These are phyloP conservation scores for Leptestheria dahalacensis DNA, from an alignment of 1,140 invertebrate species.

Conservation along the genomic window DNA sequence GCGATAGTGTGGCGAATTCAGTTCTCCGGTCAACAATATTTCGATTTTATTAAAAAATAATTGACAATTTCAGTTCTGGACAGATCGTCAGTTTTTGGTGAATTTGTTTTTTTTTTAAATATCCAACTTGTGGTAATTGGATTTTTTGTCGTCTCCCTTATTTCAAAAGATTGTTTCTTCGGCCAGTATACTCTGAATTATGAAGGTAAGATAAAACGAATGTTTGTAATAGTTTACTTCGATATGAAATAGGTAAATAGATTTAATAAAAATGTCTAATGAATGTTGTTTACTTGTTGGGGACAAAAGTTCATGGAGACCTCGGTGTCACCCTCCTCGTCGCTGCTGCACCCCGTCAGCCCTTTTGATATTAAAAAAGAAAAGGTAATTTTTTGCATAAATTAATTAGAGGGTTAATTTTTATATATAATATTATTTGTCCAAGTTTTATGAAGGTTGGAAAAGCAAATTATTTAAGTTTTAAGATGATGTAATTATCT, in stretches of 20 bases:
- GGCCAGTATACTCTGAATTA: neutral
- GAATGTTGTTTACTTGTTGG: too few species aligned
- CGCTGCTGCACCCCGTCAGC: constrained; percentile 8
- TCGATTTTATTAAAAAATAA: too few species aligned
- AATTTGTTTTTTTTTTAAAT: neutral
- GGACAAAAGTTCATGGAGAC: constrained; percentile 11
- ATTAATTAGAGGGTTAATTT: too few species aligned
- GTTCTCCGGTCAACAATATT: too few species aligned
- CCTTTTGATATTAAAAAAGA: constrained; percentile 7
- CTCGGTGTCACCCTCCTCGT: constrained; percentile 6
- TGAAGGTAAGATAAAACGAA: neutral
- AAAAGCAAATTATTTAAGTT: too few species aligned
- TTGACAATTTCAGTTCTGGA: neutral
- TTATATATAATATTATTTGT: too few species aligned
- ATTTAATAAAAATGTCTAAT: too few species aligned
- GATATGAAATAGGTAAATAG: neutral
- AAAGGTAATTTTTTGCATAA: too few species aligned
- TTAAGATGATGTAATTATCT: too few species aligned
- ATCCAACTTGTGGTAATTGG: neutral
- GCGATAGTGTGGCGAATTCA: too few species aligned
- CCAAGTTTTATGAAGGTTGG: too few species aligned
- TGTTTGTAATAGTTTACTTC: neutral
- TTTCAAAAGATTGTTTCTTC: too few species aligned
- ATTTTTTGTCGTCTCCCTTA: neutral
- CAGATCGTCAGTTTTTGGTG: neutral